Evolutionary conservation across 1,140 invertebrate genomes (phyloP).

Genomic region (Brachionus sp.): DNA sequence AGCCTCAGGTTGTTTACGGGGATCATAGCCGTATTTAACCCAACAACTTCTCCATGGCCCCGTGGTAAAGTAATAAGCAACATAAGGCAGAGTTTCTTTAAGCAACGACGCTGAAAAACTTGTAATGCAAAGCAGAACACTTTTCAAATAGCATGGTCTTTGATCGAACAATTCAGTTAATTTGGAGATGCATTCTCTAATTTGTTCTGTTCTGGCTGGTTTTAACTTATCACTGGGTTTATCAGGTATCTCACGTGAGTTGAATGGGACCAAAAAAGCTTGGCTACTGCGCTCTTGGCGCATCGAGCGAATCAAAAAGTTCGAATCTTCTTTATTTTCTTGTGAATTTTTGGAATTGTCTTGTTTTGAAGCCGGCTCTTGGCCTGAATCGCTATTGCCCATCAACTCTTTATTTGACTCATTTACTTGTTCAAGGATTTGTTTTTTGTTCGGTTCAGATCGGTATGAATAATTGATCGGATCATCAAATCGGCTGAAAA

Average conservation of each 20-base stretch:
- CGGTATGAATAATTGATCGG: constrained; percentile 54
- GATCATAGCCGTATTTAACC: constrained; percentile 80
- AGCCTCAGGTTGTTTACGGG: constrained; percentile 70
- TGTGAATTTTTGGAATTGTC: background rate
- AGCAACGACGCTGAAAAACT: constrained; percentile 61
- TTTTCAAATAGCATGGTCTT: constrained; percentile 78
- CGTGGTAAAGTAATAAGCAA: constrained; percentile 76
- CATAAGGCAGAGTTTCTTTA: constrained; percentile 73
- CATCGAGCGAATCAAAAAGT: constrained; percentile 7
- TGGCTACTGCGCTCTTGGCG: constrained; percentile 43
- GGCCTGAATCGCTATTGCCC: background rate
- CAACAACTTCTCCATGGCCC: constrained; percentile 84
- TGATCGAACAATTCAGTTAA: constrained; percentile 66
- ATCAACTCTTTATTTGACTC: background rate
- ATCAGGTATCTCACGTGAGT: background rate
- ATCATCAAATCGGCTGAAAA: constrained; percentile 73
- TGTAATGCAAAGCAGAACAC: constrained; percentile 66
- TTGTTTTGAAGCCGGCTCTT: background rate
- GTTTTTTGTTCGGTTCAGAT: constrained; percentile 5
- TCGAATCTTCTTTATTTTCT: constrained; percentile 43
- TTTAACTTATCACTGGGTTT: constrained; percentile 21
- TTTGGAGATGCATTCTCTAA: constrained; percentile 51
- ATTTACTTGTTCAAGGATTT: background rate
- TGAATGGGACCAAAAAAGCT: constrained; percentile 21
- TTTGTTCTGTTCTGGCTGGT: constrained; percentile 48